A percentile compares a stretch with the other conserved stretches of the same genome.
Conservation (phyloP, 2,113 vertebrate species). For the Malurus elegans region DNA sequence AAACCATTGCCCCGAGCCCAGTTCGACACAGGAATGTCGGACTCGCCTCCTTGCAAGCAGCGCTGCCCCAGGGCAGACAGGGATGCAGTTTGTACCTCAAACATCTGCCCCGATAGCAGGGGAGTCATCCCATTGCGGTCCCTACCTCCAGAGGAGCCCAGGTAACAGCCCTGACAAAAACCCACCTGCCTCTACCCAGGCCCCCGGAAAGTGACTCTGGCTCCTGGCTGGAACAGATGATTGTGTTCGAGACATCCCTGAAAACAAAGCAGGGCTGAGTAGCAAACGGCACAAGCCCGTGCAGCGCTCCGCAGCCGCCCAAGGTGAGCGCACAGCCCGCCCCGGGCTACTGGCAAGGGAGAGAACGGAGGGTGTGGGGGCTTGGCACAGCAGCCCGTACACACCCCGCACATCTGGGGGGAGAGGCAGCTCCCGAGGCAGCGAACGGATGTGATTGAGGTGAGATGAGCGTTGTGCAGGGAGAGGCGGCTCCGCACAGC, state of each 20-base stretch:
- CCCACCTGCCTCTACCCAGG: neutral
- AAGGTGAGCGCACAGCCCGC: neutral
- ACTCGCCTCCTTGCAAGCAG: neutral
- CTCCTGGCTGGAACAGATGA: neutral
- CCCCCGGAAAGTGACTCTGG: neutral
- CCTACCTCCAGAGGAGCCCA: neutral
- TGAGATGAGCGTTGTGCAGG: neutral
- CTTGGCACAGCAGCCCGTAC: accelerated
- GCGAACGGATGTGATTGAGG: neutral
- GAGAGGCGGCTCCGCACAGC: neutral
- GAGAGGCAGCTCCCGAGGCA: neutral
- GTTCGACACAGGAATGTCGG: neutral
- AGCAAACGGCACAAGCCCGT: neutral
- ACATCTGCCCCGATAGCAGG: neutral
- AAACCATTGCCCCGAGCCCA: neutral
- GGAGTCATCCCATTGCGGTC: neutral
- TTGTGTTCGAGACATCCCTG: neutral
- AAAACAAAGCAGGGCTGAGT: neutral
- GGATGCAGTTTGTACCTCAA: neutral
- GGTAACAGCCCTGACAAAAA: neutral
- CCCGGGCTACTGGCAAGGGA: neutral
- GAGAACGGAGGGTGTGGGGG: neutral
- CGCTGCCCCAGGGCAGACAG: accelerated
- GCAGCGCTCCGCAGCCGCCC: neutral
- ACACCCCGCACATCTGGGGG: neutral